A percentile compares a stretch with the other conserved stretches of the same genome.
phyloP scores from a whole-genome alignment of 1,140 invertebrate genomes.

The Diabrotica virgifera region DNA sequence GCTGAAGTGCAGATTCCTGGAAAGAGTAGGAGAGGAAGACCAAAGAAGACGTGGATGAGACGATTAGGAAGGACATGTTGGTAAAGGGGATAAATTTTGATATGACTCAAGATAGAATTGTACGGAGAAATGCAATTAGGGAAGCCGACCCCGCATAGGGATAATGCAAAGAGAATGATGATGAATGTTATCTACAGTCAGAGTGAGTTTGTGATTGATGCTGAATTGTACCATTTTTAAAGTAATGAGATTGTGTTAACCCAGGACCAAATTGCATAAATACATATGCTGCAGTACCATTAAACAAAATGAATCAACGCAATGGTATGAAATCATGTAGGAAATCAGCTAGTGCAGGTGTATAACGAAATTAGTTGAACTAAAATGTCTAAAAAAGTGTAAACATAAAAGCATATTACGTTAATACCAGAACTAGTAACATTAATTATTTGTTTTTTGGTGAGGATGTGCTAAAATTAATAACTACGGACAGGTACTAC shows the following conservation, averaged over 20 bases:
- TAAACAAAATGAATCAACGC: background rate
- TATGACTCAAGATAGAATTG: no score
- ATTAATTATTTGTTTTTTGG: conserved; percentile 32
- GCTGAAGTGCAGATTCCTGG: no score
- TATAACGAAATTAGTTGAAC: conserved; percentile 34
- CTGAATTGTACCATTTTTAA: no score
- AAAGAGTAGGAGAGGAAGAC: no score
- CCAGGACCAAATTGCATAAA: background rate
- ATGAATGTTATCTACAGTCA: no score
- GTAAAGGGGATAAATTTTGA: no score
- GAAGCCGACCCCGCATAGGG: no score
- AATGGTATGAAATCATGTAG: background rate
- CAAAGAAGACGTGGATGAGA: no score
- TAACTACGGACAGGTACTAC: conserved; percentile 32
- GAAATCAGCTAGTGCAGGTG: background rate
- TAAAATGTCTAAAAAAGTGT: conserved; percentile 41
- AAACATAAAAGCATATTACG: conserved; percentile 30
- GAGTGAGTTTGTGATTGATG: no score
- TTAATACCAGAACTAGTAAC: conserved; percentile 26
- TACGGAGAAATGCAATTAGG: no score
- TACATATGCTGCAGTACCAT: background rate
- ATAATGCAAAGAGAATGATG: no score
- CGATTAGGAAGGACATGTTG: no score
- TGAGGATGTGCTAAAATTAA: conserved; percentile 26
- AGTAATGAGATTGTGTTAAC: background rate